Evolutionary conservation across 2,113 vertebrate species (phyloP).

Genomic region (Puma concolor): DNA sequence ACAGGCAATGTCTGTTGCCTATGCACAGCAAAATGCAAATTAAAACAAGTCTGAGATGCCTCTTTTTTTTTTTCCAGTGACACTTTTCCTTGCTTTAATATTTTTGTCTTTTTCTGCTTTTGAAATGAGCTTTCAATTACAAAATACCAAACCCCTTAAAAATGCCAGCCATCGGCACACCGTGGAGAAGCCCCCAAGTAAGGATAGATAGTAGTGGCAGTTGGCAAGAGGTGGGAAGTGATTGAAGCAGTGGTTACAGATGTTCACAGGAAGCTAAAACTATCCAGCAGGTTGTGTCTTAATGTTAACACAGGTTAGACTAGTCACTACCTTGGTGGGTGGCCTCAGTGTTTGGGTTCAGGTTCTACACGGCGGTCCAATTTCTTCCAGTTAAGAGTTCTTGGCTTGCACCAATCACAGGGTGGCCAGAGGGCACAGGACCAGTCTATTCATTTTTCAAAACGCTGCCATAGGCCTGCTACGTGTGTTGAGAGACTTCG

Average conservation of each 20-base stretch:
- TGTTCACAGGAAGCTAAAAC: slow-evolving; percentile 85
- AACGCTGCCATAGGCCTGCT: slow-evolving; percentile 96
- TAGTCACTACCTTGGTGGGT: slow-evolving; percentile 85
- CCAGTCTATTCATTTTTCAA: slow-evolving; percentile 92
- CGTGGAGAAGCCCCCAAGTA: slow-evolving; percentile 80
- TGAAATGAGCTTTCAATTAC: background rate
- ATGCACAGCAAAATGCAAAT: background rate
- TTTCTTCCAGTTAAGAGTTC: slow-evolving; percentile 84
- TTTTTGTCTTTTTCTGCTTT: background rate
- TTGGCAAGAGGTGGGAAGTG: background rate
- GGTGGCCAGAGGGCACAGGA: slow-evolving; percentile 64
- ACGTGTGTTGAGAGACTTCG: slow-evolving; percentile 98
- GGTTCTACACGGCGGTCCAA: slow-evolving; percentile 82
- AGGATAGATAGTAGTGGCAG: background rate
- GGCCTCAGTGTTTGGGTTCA: slow-evolving; percentile 79
- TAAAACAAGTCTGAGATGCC: background rate
- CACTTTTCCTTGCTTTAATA: background rate
- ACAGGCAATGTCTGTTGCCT: background rate
- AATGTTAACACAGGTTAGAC: slow-evolving; percentile 84
- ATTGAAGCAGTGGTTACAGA: slow-evolving; percentile 84
- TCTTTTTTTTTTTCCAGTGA: background rate
- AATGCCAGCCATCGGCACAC: slow-evolving; percentile 83
- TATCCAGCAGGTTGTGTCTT: slow-evolving; percentile 84
- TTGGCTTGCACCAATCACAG: slow-evolving; percentile 63
- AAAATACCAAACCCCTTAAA: slow-evolving; percentile 61